Evolutionary conservation across 2,113 vertebrate genomes (phyloP).

Genomic region (Neogobius melanostomus): DNA sequence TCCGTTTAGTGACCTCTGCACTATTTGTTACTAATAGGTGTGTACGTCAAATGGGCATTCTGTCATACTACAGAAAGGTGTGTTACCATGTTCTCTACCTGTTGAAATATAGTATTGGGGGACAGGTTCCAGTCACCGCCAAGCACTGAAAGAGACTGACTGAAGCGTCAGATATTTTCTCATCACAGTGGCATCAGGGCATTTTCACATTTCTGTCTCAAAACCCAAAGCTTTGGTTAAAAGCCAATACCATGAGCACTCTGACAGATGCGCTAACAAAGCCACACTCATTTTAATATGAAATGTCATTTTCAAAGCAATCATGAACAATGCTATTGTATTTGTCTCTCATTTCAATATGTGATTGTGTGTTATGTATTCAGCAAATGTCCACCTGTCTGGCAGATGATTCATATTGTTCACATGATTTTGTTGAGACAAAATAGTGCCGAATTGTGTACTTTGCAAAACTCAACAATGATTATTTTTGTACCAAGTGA

Average conservation of each 20-base stretch:
- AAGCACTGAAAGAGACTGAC: background rate
- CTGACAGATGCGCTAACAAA: constrained; percentile 28
- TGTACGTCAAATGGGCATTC: background rate
- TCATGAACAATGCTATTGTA: constrained; percentile 3
- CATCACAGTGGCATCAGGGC: background rate
- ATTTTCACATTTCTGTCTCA: constrained; percentile 5
- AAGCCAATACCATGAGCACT: constrained; percentile 5
- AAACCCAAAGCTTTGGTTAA: constrained; percentile 11
- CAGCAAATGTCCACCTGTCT: constrained; percentile 27
- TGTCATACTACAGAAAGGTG: background rate
- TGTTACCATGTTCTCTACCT: background rate
- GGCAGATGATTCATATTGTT: background rate
- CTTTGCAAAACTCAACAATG: background rate
- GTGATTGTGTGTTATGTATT: constrained; percentile 9
- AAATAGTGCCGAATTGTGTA: background rate
- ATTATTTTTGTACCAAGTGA: constrained; percentile 2
- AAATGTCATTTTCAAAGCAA: constrained; percentile 26
- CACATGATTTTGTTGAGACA: constrained; percentile 8
- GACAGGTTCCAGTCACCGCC: background rate
- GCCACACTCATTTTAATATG: constrained; percentile 35
- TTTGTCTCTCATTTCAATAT: constrained; percentile 11
- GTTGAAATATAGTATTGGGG: background rate
- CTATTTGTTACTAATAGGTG: no score
- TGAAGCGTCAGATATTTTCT: background rate
- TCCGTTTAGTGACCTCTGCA: no score